phyloP scores from a whole-genome alignment of 1,140 invertebrate genomes.

The Zaprionus africanus region DNA sequence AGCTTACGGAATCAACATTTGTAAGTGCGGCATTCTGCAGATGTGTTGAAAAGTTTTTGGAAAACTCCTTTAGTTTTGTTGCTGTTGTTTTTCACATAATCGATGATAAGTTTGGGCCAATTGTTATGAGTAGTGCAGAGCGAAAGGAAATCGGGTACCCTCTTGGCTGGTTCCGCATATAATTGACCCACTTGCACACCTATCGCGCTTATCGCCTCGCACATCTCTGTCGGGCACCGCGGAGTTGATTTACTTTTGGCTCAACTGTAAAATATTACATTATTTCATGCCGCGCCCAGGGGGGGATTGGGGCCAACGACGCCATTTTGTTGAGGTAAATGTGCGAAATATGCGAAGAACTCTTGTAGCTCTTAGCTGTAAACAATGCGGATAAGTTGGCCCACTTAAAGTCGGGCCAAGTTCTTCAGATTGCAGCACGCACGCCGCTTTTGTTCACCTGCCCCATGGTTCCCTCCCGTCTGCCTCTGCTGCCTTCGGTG shows the following conservation, averaged over 20 bases:
- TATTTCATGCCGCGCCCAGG: constrained; percentile 54
- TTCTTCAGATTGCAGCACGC: constrained; percentile 60
- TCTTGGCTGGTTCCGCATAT: constrained; percentile 62
- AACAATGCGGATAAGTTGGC: constrained; percentile 73
- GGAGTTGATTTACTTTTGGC: constrained; percentile 56
- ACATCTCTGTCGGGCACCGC: constrained; percentile 22
- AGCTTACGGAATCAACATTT: constrained; percentile 42
- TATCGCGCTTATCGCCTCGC: constrained; percentile 41
- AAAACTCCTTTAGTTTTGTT: constrained; percentile 1
- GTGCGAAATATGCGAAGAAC: constrained; percentile 56
- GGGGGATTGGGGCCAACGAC: constrained; percentile 63
- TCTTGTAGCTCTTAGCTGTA: constrained; percentile 43
- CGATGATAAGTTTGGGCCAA: constrained; percentile 41
- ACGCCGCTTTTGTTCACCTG: constrained; percentile 29
- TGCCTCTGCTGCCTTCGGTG: neutral
- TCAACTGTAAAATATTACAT: constrained; percentile 77
- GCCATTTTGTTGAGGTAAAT: constrained; percentile 63
- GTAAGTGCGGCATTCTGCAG: constrained; percentile 66
- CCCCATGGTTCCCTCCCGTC: neutral
- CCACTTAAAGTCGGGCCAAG: constrained; percentile 54
- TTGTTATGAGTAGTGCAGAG: constrained; percentile 24
- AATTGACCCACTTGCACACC: constrained; percentile 71
- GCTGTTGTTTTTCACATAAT: constrained; percentile 46
- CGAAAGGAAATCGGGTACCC: constrained; percentile 12
- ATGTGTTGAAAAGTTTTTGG: constrained; percentile 41